Evolutionary conservation across 2,113 vertebrate genomes (phyloP).

Genomic region (Oncorhynchus gorbuscha): DNA sequence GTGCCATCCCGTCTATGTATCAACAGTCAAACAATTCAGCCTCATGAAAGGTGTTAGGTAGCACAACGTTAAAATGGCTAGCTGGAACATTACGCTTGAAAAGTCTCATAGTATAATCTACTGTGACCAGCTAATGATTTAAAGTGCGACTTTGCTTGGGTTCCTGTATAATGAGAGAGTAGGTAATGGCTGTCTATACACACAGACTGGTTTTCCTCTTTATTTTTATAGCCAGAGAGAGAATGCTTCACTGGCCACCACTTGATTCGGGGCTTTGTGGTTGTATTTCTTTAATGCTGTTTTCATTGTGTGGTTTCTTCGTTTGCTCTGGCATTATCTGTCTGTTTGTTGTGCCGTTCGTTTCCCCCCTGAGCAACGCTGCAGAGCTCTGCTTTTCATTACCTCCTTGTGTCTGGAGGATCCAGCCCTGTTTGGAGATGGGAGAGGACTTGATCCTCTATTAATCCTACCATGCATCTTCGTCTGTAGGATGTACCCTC

Average conservation of each 20-base stretch:
- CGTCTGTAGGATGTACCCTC: constrained; percentile 18
- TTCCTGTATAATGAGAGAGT: constrained; percentile 40
- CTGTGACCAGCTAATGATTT: constrained; percentile 49
- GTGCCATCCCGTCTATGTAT: neutral
- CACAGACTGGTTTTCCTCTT: constrained; percentile 22
- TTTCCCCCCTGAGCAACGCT: constrained; percentile 43
- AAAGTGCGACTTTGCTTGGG: constrained; percentile 52
- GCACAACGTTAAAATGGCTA: constrained; percentile 22
- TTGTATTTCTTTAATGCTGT: constrained; percentile 51
- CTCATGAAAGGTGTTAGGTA: constrained; percentile 10
- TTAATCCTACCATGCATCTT: constrained; percentile 31
- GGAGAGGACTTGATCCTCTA: neutral
- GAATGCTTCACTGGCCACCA: neutral
- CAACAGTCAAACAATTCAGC: neutral
- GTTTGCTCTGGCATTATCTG: constrained; percentile 49
- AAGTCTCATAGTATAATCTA: constrained; percentile 26
- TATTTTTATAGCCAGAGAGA: constrained; percentile 10
- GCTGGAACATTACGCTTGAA: constrained; percentile 19
- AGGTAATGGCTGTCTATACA: constrained; percentile 45
- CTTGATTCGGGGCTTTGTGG: constrained; percentile 49
- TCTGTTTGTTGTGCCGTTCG: constrained; percentile 45
- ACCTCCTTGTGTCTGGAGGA: constrained; percentile 43
- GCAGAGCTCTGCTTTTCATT: constrained; percentile 66
- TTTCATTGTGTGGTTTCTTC: constrained; percentile 59
- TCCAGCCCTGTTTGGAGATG: constrained; percentile 34